phyloP scores from a whole-genome alignment of 2,797 vertebrate species.

The Chrosomus eos region DNA sequence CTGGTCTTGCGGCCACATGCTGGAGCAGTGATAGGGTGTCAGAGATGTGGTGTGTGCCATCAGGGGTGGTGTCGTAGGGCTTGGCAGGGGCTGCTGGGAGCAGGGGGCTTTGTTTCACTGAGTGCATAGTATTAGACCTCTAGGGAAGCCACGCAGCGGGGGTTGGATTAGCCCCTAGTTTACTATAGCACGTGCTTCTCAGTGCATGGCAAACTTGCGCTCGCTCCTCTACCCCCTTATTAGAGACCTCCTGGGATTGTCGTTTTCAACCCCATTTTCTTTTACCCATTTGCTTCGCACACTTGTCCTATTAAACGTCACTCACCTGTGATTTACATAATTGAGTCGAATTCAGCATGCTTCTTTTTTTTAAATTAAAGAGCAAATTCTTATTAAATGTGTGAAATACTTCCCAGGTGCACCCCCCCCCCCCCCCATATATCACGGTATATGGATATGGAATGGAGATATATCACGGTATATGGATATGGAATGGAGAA shows the following conservation, averaged over 20 bases:
- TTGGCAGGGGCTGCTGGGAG: constrained; percentile 75
- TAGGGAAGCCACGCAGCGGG: constrained; percentile 81
- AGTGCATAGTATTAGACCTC: constrained; percentile 78
- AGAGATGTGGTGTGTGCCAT: constrained; percentile 53
- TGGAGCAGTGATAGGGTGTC: constrained; percentile 43
- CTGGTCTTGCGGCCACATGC: constrained; percentile 54
- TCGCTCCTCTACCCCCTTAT: constrained; percentile 69
- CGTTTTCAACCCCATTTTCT: constrained; percentile 59
- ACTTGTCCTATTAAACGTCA: constrained; percentile 61
- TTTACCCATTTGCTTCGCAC: constrained; percentile 60
- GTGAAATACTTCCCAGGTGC: constrained; percentile 48
- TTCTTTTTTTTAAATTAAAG: constrained; percentile 56
- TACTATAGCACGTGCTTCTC: constrained; percentile 78
- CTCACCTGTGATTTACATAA: constrained; percentile 62
- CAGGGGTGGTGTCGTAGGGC: constrained; percentile 62
- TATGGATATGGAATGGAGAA: constrained; percentile 22
- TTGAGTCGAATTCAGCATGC: constrained; percentile 41
- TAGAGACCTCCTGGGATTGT: constrained; percentile 72
- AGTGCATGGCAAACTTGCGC: constrained; percentile 77
- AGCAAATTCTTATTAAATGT: constrained; percentile 55
- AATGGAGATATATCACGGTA: too few relatives aligned
- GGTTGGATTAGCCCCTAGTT: constrained; percentile 75
- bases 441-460: background rate
- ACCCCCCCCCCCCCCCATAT: too few relatives aligned
- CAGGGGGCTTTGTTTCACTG: constrained; percentile 83